Evolutionary conservation across 2,888 invertebrate species (phyloP).

Genomic region (Kryphioiulus occultus): DNA sequence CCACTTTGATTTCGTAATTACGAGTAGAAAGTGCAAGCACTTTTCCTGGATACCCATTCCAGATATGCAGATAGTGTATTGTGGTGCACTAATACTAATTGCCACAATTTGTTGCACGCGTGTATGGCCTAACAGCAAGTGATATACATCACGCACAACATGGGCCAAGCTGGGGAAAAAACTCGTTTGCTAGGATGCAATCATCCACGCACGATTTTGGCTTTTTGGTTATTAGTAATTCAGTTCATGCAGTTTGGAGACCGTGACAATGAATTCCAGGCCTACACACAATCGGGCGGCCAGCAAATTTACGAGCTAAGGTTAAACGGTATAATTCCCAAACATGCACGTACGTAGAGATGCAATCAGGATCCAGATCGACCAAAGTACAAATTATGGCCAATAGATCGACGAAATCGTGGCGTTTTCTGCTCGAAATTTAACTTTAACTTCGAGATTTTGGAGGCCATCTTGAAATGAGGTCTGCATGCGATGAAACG

Average conservation of each 20-base stretch:
- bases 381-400: background rate
- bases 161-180: too few species aligned
- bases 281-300: background rate
- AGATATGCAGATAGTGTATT: too few species aligned
- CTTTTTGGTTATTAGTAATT: background rate
- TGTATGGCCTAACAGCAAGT: too few species aligned
- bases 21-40: too few species aligned
- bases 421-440: background rate
- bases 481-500: background rate
- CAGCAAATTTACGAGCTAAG: constrained; percentile 29
- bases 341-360: background rate
- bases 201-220: background rate
- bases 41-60: too few species aligned
- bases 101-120: too few species aligned
- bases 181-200: background rate
- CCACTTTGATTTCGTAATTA: too few species aligned
- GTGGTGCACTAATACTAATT: too few species aligned
- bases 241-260: background rate
- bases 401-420: background rate
- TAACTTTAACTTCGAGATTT: background rate
- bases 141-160: too few species aligned
- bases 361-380: background rate
- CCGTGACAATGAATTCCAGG: background rate
- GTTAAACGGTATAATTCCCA: background rate
- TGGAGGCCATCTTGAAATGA: constrained; percentile 14